A percentile compares a stretch with the other conserved stretches of the same genome.
phyloP scores from a whole-genome alignment of 2,113 vertebrate species.

The Leptodactylus fuscus region DNA sequence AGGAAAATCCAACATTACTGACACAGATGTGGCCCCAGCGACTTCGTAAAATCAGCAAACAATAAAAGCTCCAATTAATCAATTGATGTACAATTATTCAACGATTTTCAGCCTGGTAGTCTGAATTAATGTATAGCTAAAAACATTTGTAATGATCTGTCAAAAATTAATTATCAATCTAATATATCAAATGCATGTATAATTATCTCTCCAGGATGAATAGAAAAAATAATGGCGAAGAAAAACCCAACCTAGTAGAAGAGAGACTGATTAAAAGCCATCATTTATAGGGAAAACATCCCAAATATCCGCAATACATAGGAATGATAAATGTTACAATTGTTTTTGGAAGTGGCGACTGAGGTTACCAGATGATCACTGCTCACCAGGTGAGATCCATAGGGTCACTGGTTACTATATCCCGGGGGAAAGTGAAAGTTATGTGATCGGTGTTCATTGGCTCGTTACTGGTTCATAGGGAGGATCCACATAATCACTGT shows the following conservation, averaged over 20 bases:
- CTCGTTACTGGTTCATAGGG: neutral
- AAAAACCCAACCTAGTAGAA: neutral
- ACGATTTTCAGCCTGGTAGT: slow-evolving; percentile 20
- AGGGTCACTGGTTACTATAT: neutral
- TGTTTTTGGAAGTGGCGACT: neutral
- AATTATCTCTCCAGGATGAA: slow-evolving; percentile 29
- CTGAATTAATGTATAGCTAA: slow-evolving; percentile 10
- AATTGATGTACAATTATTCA: slow-evolving; percentile 31
- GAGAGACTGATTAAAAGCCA: neutral
- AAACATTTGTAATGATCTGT: slow-evolving; percentile 31
- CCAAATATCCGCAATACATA: slow-evolving; percentile 1
- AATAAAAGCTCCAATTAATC: slow-evolving; percentile 24
- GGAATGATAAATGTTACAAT: neutral
- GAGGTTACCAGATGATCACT: neutral
- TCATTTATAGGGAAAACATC: neutral
- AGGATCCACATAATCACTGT: neutral
- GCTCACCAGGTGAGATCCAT: neutral
- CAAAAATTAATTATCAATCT: slow-evolving; percentile 39
- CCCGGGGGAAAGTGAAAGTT: neutral
- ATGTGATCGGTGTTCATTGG: neutral
- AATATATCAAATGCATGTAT: slow-evolving; percentile 11
- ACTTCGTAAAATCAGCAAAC: slow-evolving; percentile 1
- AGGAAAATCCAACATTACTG: neutral
- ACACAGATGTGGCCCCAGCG: neutral
- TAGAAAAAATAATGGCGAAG: neutral